Evolutionary conservation across 2,113 vertebrate species (phyloP), one percentile per base, ranked within the genome.

Genomic region (Crotalus tigris): DNA sequence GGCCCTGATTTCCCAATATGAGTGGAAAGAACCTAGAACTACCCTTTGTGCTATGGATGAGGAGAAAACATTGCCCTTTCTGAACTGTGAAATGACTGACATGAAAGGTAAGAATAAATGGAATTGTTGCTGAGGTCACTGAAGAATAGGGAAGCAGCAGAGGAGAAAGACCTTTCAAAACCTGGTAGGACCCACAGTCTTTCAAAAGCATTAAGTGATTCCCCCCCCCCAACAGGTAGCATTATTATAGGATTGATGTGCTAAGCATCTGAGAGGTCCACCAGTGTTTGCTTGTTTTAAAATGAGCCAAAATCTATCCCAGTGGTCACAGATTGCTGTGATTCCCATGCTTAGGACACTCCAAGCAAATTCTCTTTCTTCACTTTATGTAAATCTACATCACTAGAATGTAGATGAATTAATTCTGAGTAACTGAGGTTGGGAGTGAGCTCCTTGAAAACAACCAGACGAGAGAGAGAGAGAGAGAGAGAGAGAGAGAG

Each of bases 261-360:
- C 98, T 98, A 94, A 51, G 90, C 95, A 53, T 95, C 96, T 26
- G 94, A 94, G 97, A 97, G 96, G 97, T 96, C 97, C 95, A 86
- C 97, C 94, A 96, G 97, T 97, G 96, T 97, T 98, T 96, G 97
- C 98, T 98, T 98, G 98, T 98, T 98, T 99, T 98, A 98, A 98
- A 97, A 97, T 85, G 93, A 98, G 98, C 98, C 98, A 98, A 98
- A 98, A 97, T 98, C 97, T 98, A 98, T 98, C 98, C 98, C 98
- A 98, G 98, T 98, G 98, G 98, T 98, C 97, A 98, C 98, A 97
- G 97, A 98, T 99, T 98, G 98, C 97, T 97, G 96, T 94, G 97
- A 98, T 99, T 99, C 99, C 98, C 99, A 99, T 99, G 99, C 98
- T 98, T 97, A 96, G 97, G 94, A 94, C 98, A 99, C 99, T 99